Evolutionary conservation across 1,140 invertebrate species (phyloP).

Genomic region (Brachionus manjavacas): DNA sequence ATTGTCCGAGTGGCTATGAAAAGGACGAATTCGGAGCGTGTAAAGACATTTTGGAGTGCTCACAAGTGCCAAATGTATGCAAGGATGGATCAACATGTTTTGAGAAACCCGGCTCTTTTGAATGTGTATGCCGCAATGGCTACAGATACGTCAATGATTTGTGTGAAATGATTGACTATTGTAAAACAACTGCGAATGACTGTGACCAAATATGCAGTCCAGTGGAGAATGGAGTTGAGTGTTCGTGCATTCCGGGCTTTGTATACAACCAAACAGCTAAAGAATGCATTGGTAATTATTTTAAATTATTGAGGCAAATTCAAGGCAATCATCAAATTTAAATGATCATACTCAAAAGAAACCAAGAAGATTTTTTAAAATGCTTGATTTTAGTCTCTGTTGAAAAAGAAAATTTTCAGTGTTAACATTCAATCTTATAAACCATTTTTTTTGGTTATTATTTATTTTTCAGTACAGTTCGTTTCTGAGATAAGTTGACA

Average conservation of each 20-base stretch:
- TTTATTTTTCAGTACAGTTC: no score
- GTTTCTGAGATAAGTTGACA: no score
- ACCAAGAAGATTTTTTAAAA: no score
- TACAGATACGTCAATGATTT: neutral
- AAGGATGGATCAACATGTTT: neutral
- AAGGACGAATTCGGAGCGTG: neutral
- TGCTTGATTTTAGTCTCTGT: no score
- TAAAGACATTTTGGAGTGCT: neutral
- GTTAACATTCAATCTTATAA: no score
- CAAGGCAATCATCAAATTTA: no score
- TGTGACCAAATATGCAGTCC: slow-evolving; percentile 3
- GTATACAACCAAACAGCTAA: neutral
- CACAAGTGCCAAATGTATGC: neutral
- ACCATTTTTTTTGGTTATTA: no score
- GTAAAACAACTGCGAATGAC: neutral
- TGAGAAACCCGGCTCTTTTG: neutral
- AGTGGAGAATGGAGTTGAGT: neutral
- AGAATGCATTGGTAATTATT: neutral
- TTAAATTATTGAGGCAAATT: neutral
- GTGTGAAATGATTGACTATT: slow-evolving; percentile 21
- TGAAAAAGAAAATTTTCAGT: no score
- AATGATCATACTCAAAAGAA: no score
- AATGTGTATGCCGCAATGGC: neutral
- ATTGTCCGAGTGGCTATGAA: neutral
- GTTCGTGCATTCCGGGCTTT: neutral